A percentile compares a stretch with the other conserved stretches of the same genome.
Conservation (phyloP, 2,113 vertebrate species). For the Mystacornis crossleyi region DNA sequence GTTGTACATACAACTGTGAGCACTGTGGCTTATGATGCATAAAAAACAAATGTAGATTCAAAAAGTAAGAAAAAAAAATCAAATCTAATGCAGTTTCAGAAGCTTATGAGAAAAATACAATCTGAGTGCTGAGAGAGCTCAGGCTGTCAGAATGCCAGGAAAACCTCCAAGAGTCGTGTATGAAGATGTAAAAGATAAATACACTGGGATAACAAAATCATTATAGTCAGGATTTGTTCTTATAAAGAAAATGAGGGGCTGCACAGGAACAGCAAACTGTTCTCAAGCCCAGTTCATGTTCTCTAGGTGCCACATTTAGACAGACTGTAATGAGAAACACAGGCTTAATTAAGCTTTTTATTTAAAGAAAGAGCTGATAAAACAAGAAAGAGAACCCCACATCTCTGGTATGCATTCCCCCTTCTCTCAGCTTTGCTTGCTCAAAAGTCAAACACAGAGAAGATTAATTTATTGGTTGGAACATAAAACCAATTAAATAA, state of each 20-base stretch:
- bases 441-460: slow-evolving; percentile 8
- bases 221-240: neutral
- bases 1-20: neutral
- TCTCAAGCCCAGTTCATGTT: neutral
- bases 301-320: neutral
- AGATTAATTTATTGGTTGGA: neutral
- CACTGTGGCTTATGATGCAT: neutral
- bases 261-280: neutral
- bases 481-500: slow-evolving; percentile 46
- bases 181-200: neutral
- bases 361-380: neutral
- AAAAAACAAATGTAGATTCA: neutral
- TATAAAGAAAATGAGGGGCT: neutral
- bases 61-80: neutral
- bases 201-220: neutral
- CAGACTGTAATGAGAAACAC: neutral
- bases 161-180: neutral
- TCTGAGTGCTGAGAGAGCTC: neutral
- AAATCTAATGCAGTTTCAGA: neutral
- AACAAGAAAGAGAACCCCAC: neutral
- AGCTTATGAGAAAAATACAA: neutral
- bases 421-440: neutral
- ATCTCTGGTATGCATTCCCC: neutral
- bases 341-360: neutral
- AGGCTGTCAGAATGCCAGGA: neutral